A percentile compares a stretch with the other conserved stretches of the same genome.
phyloP scores from a whole-genome alignment of 1,140 invertebrate species.

The Sweltsa coloradensis region DNA sequence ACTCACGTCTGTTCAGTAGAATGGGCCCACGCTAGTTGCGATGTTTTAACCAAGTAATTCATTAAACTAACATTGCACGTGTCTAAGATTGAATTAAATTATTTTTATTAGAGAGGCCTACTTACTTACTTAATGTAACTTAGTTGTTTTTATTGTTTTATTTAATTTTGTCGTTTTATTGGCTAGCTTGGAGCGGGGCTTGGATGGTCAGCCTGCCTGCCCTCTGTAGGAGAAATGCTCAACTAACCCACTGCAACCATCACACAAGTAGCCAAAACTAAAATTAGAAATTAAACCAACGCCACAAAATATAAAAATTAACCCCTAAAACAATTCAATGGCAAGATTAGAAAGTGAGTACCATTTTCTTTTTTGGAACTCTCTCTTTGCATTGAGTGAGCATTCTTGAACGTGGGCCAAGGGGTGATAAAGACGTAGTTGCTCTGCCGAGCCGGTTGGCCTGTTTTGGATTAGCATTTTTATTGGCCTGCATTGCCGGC shows the following conservation, averaged over 20 bases:
- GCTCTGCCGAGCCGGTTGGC: background rate
- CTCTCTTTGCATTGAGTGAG: background rate
- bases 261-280: background rate
- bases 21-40: no score
- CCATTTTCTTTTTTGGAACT: background rate
- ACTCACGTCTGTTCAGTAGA: no score
- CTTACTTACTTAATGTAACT: conserved; percentile 2
- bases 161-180: conserved; percentile 9
- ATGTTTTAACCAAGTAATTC: no score
- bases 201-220: conserved; percentile 4
- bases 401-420: background rate
- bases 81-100: no score
- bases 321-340: conserved; percentile 3
- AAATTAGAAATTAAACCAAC: conserved; percentile 4
- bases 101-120: no score
- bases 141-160: conserved; percentile 7
- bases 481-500: background rate
- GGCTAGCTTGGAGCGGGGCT: conserved; percentile 7
- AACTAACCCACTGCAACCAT: conserved; percentile 9
- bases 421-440: background rate
- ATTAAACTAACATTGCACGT: no score
- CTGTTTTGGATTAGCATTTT: background rate
- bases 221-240: conserved; percentile 9
- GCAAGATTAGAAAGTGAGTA: conserved; percentile 11
- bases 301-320: conserved; percentile 5